Conservation (phyloP, 30 jellyfish, hydroid and myxozoan species). For the Rhopilema esculentum region DNA sequence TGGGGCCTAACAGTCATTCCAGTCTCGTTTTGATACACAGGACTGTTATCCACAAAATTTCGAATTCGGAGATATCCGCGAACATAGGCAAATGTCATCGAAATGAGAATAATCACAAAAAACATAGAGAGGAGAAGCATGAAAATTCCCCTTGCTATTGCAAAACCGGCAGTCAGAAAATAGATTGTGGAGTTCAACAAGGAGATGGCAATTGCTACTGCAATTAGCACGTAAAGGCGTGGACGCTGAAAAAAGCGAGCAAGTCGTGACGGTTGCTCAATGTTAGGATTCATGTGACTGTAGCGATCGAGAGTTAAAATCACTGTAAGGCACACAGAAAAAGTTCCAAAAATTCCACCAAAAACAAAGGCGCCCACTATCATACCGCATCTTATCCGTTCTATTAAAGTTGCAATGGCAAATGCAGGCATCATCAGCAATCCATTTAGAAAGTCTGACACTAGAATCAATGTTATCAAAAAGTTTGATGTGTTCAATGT, state of each 20-base stretch:
- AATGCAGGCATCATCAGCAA: constrained; percentile 2
- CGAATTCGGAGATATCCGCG: constrained; percentile 21
- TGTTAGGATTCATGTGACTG: neutral
- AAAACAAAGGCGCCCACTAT: neutral
- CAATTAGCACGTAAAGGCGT: neutral
- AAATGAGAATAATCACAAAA: neutral
- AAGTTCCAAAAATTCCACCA: neutral
- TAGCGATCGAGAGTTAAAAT: neutral
- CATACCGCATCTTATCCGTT: neutral
- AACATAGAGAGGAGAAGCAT: neutral
- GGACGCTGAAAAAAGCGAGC: constrained; percentile 5
- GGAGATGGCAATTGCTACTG: neutral
- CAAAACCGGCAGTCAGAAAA: neutral
- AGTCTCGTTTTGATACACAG: constrained; percentile 8
- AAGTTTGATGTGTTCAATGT: constrained; percentile 19
- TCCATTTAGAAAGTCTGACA: constrained; percentile 18
- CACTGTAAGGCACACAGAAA: neutral
- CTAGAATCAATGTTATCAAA: constrained; percentile 2
- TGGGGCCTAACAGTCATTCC: constrained; percentile 18
- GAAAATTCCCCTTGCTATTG: neutral
- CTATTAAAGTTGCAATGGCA: neutral
- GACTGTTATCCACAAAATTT: constrained; percentile 13
- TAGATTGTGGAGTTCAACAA: neutral
- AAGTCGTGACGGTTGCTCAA: neutral
- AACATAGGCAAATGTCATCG: neutral